Base-by-base conservation (phyloP, 2,113 vertebrate species). In the Amia ocellicauda region DNA sequence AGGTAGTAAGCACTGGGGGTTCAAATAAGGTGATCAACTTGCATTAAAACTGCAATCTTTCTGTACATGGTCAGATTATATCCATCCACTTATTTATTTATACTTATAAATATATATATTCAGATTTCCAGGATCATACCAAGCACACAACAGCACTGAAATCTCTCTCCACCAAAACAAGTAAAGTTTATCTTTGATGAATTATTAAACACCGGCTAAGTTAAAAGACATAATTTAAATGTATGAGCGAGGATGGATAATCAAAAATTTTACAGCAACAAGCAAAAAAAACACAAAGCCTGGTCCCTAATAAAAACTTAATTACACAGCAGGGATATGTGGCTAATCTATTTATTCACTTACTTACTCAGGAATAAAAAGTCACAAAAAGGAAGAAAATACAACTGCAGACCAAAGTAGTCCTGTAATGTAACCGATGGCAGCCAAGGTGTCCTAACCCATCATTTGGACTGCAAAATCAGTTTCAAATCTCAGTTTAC, bases 261-360 rank as follows among this genome's bases (percentile, higher is more conserved):
- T 36, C 11, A 36, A 36, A 36, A 36, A 36, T n/a, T n/a, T n/a
- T n/a, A n/a, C n/a, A n/a, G 11, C 31, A 4, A 2, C 31, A 36
- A 36, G 1, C 5, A 36, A 36, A 36, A 36, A 36, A n/a, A n/a
- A n/a, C 20, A 9, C 28, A 7, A 13, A 16, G 28, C 53, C 53
- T 13, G 13, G 26, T 52, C 53, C 11, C 26, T 56, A 28, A 17
- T 28, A 56, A 56, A 56, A 56, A 17, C 53, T 56, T 56, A 24
- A 56, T 56, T 29, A 28, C 27, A 28, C 53, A 29, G 53, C 29
- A 28, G 27, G 23, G 10, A 27, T 29, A 56, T 26, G 29, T n/a
- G 53, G 17, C 16, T 56, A 56, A 56, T 56, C 53, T 56, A 26
- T 56, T 56, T 26, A 56, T 29, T 56, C 16, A 19, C 16, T 31